A percentile compares a stretch with the other conserved stretches of the same genome.
Conservation (phyloP, 37 sponge, comb jelly and placozoan species). For the Halisarca cf. caerulea region DNA sequence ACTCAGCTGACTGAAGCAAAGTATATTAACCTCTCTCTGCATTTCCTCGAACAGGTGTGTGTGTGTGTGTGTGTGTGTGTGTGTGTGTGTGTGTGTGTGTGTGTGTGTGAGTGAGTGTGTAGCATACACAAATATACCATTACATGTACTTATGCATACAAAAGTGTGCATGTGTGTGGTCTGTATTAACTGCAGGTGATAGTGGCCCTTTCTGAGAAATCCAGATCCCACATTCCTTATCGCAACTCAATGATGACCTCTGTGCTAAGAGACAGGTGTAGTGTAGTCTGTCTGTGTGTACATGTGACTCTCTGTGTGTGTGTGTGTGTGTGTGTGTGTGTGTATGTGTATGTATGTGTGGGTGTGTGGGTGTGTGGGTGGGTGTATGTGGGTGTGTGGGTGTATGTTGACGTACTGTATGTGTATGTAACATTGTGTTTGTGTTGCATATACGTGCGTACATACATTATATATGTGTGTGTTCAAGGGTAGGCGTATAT, state of each 20-base stretch:
- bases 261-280: slow-evolving; percentile 92
- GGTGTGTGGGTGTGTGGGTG: too few species aligned
- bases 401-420: neutral
- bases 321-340: too few species aligned
- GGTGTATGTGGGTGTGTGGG: neutral
- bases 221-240: slow-evolving; percentile 92
- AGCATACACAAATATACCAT: too few species aligned
- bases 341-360: too few species aligned
- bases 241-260: slow-evolving; percentile 99
- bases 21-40: slow-evolving; percentile 97
- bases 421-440: neutral
- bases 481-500: too few species aligned
- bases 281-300: too few species aligned
- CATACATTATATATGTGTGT: neutral
- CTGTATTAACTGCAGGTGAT: too few species aligned
- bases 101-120: too few species aligned
- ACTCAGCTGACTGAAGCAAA: slow-evolving; percentile 92
- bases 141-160: too few species aligned
- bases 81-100: too few species aligned
- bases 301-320: too few species aligned
- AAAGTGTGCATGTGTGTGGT: too few species aligned
- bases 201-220: slow-evolving; percentile 95
- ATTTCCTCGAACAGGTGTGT: slow-evolving; percentile 89
- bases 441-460: neutral
- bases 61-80: slow-evolving; percentile 6